Base-by-base conservation (phyloP, 2,113 vertebrate genomes). In the Hydropotes inermis region DNA sequence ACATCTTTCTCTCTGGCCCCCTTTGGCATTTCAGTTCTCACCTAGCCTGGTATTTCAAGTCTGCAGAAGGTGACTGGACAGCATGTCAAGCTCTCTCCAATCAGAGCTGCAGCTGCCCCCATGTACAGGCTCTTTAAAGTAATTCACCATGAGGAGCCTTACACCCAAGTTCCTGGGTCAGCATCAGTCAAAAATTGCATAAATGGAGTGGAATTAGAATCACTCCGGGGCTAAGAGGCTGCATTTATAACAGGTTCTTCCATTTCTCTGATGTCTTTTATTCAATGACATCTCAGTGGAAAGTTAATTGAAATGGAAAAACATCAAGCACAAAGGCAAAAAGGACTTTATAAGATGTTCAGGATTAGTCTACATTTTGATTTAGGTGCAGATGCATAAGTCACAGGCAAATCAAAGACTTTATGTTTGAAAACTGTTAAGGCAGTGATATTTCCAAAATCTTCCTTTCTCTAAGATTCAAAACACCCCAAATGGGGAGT, bases 281-380 rank as follows among this genome's bases (percentile, higher is more conserved):
- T 90, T 85, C 92, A 60, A 0, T 82, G 96, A 88, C 94, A 87
- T 84, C 74, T 92, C 57, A 67, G 0, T 16, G 61, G 74, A 87
- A 90, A 96, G 94, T 96, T 97, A 95, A 97, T 97, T 97, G 97
- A 98, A 95, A 92, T 97, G 92, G 87, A 92, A 92, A 95, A 95
- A 97, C 95, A 84, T 92, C 74, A 94, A 93, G 87, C 81, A 36
- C 84, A 92, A 78, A 93, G 83, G 57, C 93, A 33, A 47, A 92
- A 78, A 86, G 33, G 76, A 84, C 74, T 91, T 96, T 81, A 6
- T 76, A 78, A 94, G 58, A 50, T 47, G 47, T 81, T 74, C 64
- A 60, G 61, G 52, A 81, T 81, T 45, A 16, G 45, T 70, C 88
- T 39, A 28, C 55, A 3, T 87, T 86, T 96, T 52, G 87, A 90